These are phyloP conservation scores for Megalurothrips usitatus DNA, from an alignment of 2,888 invertebrate genomes.

Conservation along the genomic window DNA sequence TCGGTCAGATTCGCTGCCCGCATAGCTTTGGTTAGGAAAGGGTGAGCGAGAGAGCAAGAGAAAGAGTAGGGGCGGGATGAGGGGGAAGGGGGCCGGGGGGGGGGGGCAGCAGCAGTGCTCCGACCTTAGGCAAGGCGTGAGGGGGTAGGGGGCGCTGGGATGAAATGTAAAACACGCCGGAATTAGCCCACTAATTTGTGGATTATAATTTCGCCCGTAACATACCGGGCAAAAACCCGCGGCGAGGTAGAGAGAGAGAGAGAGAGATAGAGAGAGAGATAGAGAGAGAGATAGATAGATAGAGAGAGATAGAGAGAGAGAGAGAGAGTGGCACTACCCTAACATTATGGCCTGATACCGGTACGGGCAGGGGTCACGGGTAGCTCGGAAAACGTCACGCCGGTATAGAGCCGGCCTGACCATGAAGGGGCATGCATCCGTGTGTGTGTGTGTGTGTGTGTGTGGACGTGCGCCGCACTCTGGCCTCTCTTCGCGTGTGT, in stretches of 20 bases:
- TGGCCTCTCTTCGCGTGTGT: no score
- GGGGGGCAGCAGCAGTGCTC: background rate
- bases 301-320: background rate
- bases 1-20: background rate
- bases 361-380: background rate
- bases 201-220: slow-evolving; percentile 11
- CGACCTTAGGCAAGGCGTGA: background rate
- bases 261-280: slow-evolving; percentile 7
- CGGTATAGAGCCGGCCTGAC: no score
- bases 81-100: no score
- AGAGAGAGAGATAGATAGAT: background rate
- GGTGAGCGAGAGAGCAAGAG: background rate
- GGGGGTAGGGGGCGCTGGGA: no score
- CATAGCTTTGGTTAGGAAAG: background rate
- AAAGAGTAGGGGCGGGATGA: no score
- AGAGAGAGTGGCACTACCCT: no score
- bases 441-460: no score
- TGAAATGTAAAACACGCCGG: slow-evolving; percentile 20
- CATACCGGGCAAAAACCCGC: background rate
- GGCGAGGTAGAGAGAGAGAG: background rate
- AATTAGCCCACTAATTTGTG: slow-evolving; percentile 9
- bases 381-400: background rate
- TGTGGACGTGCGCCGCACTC: no score
- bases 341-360: no score
- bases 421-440: no score